These are phyloP conservation scores for Amia ocellicauda DNA, from an alignment of 2,113 vertebrate species.

Conservation along the genomic window DNA sequence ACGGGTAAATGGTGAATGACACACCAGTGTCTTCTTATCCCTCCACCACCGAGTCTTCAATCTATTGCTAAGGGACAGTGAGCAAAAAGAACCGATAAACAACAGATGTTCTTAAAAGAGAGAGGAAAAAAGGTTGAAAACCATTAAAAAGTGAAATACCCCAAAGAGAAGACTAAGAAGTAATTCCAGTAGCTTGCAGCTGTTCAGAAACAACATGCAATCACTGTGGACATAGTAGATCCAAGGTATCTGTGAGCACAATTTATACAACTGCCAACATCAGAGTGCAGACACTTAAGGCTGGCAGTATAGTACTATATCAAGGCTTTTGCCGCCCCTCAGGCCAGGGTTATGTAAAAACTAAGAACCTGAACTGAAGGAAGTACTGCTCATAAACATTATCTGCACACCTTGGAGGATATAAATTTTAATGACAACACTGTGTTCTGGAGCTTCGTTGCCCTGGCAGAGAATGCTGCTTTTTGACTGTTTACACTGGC, in stretches of 20 bases:
- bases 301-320: neutral
- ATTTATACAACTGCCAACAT: neutral
- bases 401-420: too few relatives aligned
- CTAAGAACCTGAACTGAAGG: too few relatives aligned
- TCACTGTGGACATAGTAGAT: neutral
- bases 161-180: neutral
- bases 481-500: neutral
- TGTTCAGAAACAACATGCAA: neutral
- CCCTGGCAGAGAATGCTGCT: neutral
- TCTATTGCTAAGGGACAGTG: neutral
- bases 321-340: constrained; percentile 2
- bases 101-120: constrained; percentile 21
- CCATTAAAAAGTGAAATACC: constrained; percentile 8
- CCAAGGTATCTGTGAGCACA: neutral
- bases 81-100: constrained; percentile 12
- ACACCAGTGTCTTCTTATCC: neutral
- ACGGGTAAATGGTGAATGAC: constrained; percentile 9
- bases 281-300: neutral
- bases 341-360: neutral
- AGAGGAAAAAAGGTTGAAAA: neutral
- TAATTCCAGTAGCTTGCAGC: neutral
- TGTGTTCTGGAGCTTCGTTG: neutral
- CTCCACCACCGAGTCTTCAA: neutral
- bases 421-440: neutral
- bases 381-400: too few relatives aligned